A percentile compares a stretch with the other conserved stretches of the same genome.
phyloP scores from a whole-genome alignment of 2,113 vertebrate species.

The Notarius lentiginosus region DNA sequence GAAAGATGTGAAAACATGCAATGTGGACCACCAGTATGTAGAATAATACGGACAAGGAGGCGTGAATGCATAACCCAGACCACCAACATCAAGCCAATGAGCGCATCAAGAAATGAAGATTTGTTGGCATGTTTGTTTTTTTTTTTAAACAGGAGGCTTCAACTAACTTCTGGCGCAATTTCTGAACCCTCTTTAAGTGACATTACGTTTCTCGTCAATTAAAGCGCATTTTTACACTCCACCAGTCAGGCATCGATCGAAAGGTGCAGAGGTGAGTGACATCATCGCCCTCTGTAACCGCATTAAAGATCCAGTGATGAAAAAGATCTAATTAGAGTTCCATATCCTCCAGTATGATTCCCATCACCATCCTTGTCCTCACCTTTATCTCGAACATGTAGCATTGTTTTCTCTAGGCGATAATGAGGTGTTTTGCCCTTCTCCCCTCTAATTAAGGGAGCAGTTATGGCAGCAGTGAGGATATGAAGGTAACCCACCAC shows the following conservation, averaged over 20 bases:
- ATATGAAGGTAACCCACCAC: neutral
- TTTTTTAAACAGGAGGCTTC: neutral
- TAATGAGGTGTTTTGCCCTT: slow-evolving; percentile 33
- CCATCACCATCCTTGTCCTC: slow-evolving; percentile 32
- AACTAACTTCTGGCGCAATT: neutral
- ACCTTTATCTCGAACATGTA: neutral
- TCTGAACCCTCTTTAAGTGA: neutral
- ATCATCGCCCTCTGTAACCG: neutral
- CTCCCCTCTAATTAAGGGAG: slow-evolving; percentile 39
- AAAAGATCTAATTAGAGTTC: slow-evolving; percentile 24
- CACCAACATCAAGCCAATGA: neutral
- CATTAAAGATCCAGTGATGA: slow-evolving; percentile 13
- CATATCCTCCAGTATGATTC: slow-evolving; percentile 1
- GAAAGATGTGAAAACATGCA: neutral
- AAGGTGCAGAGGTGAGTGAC: slow-evolving; percentile 4
- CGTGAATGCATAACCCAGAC: too few relatives aligned
- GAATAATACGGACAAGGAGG: too few relatives aligned
- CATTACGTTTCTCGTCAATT: neutral
- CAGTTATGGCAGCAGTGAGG: neutral
- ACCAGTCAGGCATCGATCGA: neutral
- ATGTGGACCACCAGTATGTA: neutral
- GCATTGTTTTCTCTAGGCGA: slow-evolving; percentile 27
- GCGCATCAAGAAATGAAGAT: neutral
- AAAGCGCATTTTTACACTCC: neutral
- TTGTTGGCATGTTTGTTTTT: neutral